Evolutionary conservation across 2,888 invertebrate species (phyloP), one percentile per base, ranked within the genome.

Genomic region (Argyresthia albistria): DNA sequence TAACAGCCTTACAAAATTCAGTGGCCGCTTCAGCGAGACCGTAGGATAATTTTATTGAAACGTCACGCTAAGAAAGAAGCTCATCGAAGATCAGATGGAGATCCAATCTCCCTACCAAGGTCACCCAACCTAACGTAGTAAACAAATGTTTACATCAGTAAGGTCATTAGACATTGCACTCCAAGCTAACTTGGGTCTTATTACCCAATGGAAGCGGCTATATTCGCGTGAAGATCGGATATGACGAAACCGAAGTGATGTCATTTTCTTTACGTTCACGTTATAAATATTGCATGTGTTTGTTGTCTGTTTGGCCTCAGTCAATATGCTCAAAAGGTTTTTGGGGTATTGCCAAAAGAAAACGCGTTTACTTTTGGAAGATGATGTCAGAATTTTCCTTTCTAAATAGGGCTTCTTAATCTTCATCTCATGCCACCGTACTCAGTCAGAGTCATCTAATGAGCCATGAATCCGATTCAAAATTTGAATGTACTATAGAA

Each of bases 171-270:
- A 6, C 35, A 35, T 35, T 47, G 8, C 47, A 6, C 25, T 4
- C 25, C 6, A 25, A 25, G 25, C 25, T 25, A 25, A 47, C 9
- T 7, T 47, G 11, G 7, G 35, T 12, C 12, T n/a, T 47, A 47
- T 35, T 35, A 12, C 36, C 36, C 36, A 47, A 47, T 1, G 1
- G 4, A 35, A 47, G 36, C 12, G 35, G 12, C 14, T 12, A 47
- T 25, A n/a, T 36, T 47, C 12, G 35, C 12, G 11, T 47, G 12
- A 25, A 35, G 35, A 7, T 10, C 1, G 12, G 12, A 35, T 1
- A 35, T 47, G n/a, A 47, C 47, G 47, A 47, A 47, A 47, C 12
- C 6, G 35, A 12, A 12, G 47, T 47, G 47, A 47, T 36, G 47
- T 47, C 47, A 47, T 47, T 25, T 47, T 35, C 35, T 47, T 35